Evolutionary conservation across 2,113 vertebrate genomes (phyloP).

Genomic region (Channa maculata): DNA sequence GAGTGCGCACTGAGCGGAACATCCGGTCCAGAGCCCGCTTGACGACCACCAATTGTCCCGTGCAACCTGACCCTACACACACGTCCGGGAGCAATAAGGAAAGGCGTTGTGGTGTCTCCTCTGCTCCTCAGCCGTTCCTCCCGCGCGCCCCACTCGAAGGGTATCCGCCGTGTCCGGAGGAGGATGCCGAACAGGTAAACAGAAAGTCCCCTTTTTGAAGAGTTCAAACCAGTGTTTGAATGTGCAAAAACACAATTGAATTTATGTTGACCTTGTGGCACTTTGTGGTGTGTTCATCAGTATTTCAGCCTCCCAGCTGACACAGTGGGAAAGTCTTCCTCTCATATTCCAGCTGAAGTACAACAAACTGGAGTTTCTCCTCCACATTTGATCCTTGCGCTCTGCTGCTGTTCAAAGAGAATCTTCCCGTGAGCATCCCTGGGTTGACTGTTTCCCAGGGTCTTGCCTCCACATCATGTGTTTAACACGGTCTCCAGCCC

Average conservation of each 20-base stretch:
- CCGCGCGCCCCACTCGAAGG: conserved; percentile 43
- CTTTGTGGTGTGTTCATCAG: not conserved
- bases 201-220: not conserved
- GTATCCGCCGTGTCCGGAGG: conserved; percentile 58
- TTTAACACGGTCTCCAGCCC: not conserved
- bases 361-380: not conserved
- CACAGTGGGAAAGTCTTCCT: not conserved
- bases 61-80: not conserved
- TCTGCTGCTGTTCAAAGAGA: not conserved
- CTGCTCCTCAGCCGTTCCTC: conserved; percentile 48
- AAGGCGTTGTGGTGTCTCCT: conserved; percentile 66
- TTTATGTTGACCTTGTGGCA: not conserved
- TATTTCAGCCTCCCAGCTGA: no score
- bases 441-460: no score
- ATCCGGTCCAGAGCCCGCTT: not conserved
- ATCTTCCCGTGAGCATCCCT: no score
- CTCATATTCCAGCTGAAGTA: no score
- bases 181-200: conserved; percentile 74
- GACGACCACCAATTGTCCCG: not conserved
- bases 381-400: no score
- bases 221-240: not conserved
- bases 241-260: no score
- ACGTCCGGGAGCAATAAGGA: conserved; percentile 58
- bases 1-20: conserved; percentile 9
- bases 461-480: no score